A percentile compares a stretch with the other conserved stretches of the same genome.
Conservation (phyloP, 2,797 vertebrate genomes). For the Salarias fasciatus region DNA sequence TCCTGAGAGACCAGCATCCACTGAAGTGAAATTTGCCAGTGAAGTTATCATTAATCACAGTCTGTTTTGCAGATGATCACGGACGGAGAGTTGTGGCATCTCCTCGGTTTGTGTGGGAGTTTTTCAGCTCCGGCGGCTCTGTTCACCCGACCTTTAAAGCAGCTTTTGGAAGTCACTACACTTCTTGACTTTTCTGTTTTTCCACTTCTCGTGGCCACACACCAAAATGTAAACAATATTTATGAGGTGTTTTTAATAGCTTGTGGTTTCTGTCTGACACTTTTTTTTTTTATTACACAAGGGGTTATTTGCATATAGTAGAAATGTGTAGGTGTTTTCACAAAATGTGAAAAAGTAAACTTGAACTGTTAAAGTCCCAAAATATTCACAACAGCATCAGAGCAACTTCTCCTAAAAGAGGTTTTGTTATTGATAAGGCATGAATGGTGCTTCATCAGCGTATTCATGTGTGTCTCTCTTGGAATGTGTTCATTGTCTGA, state of each 20-base stretch:
- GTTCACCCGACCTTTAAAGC: not conserved
- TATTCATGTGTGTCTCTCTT: not conserved
- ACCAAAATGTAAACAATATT: not conserved
- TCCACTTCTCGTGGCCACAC: not conserved
- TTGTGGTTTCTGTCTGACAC: not conserved
- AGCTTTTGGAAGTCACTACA: not conserved
- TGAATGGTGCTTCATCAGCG: not conserved
- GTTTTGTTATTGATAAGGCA: not conserved
- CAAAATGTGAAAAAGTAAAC: too few relatives aligned
- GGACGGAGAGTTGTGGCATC: constrained; percentile 1
- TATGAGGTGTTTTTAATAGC: not conserved
- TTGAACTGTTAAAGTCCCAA: too few relatives aligned
- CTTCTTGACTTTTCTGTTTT: not conserved
- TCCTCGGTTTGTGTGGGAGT: not conserved
- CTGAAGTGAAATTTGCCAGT: not conserved
- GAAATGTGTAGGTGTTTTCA: too few relatives aligned
- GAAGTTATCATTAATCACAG: not conserved
- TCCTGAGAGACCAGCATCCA: not conserved
- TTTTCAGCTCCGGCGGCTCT: not conserved
- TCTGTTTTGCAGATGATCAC: not conserved
- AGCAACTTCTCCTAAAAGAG: not conserved
- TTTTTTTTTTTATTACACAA: too few relatives aligned
- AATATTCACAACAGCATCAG: too few relatives aligned
- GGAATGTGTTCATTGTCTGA: not conserved
- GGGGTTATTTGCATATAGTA: too few relatives aligned